Evolutionary conservation across 2,797 vertebrate genomes (phyloP).

Genomic region (Dallia pectoralis): DNA sequence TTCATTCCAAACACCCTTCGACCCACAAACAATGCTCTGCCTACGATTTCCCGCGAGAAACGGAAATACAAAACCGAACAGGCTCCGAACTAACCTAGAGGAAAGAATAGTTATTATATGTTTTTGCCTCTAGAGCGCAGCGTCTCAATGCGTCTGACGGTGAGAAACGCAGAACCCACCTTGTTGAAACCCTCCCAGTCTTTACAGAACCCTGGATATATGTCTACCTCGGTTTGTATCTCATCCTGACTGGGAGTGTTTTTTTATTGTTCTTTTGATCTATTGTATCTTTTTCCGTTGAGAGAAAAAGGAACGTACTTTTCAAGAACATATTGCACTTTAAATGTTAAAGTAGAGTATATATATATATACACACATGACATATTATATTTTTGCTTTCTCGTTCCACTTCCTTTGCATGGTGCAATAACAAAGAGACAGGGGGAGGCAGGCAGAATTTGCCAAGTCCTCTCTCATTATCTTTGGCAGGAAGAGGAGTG

Average conservation of each 20-base stretch:
- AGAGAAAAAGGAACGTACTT: background rate
- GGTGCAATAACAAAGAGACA: background rate
- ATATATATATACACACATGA: background rate
- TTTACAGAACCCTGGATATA: background rate
- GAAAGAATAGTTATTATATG: background rate
- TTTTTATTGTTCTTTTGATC: background rate
- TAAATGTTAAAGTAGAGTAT: background rate
- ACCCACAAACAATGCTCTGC: background rate
- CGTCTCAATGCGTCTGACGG: background rate
- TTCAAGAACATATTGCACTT: constrained; percentile 2
- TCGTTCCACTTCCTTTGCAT: background rate
- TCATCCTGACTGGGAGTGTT: background rate
- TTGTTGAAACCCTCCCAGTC: background rate
- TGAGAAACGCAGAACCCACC: background rate
- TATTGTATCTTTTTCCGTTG: background rate
- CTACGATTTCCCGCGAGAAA: background rate
- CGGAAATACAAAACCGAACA: background rate
- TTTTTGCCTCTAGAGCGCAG: background rate
- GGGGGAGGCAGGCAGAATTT: background rate
- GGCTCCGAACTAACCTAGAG: background rate
- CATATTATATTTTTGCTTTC: background rate
- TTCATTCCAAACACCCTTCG: background rate
- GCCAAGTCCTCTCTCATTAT: background rate
- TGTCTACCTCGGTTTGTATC: background rate
- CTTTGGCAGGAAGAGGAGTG: background rate